These are phyloP conservation scores for Cylloceria caligata DNA, from an alignment of 2,888 invertebrate species.

Conservation along the genomic window DNA sequence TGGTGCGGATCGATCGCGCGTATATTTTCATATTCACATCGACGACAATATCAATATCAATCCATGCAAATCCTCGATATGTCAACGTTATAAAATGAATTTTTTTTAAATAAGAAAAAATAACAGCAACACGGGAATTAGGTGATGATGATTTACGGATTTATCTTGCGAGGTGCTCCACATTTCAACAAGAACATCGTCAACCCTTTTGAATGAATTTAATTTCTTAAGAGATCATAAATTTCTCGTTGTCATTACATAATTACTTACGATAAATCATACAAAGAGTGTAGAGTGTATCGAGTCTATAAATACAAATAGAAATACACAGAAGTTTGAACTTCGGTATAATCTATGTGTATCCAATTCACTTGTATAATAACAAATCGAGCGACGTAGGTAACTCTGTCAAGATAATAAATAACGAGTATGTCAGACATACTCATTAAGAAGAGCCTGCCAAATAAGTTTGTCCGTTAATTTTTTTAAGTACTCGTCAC, in stretches of 20 bases:
- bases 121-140: neutral
- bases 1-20: conserved; percentile 19
- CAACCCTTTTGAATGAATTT: conserved; percentile 8
- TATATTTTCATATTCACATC: conserved; percentile 5
- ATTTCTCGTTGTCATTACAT: conserved; percentile 5
- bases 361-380: no score
- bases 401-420: no score
- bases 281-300: no score
- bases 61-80: conserved; percentile 46
- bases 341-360: neutral
- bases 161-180: conserved; percentile 13
- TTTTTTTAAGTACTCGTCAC: no score
- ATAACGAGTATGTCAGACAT: no score
- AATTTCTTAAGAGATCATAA: conserved; percentile 6
- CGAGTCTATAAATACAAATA: no score
- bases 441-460: no score
- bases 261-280: neutral
- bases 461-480: no score
- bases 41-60: conserved; percentile 32
- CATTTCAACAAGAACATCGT: conserved; percentile 5
- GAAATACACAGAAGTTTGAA: no score
- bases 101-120: neutral
- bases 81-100: neutral
- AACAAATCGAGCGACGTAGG: no score
- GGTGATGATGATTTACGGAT: conserved; percentile 51